Base-by-base conservation (phyloP, 2,888 invertebrate species). In the Aelia acuminata region DNA sequence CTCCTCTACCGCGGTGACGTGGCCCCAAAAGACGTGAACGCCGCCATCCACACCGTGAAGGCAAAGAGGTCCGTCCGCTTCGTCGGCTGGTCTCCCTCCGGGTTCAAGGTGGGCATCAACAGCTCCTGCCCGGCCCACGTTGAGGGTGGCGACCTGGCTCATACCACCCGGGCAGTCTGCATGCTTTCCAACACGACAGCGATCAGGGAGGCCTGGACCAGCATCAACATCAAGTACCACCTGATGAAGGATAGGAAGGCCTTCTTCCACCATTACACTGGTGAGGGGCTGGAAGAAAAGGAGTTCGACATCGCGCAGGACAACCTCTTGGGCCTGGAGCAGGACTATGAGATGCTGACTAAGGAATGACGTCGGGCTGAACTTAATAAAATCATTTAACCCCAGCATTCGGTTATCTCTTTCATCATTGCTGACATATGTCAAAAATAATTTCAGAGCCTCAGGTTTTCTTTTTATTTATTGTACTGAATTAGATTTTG, bases 1-100 rank as follows among this genome's bases (percentile, higher is more conserved):
- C 94, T 97, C 91, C 93, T 97, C 89, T 97, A 97, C 92, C 94
- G 97, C 15, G 98, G 98, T 0, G 98, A 98, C 92, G 98, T 98
- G 22, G 97, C 96, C 39, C 96, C 96, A 0, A 96, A 97, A 92
- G 98, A 98, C 91, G 97, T 98, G 15, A 98, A 98, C 92, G 95
- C 95, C 0, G 96, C 96, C 18, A 96, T 97, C 88, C 95, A 96
- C 0, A 94, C 94, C 88, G 96, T 97, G 93, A 97, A 97, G 92
- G 94, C 95, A 0, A 95, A 95, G 90, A 95, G 95, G 91, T 94
- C 94, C 86, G 96, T 98, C 88, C 95, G 96, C 90, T 98, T 98
- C 91, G 98, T 98, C 26, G 97, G 97, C 91, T 98, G 98, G 97
- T 97, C 97, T 92, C 98, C 98, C 5, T 85, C 88, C 1, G 88